A percentile compares a stretch with the other conserved stretches of the same genome.
Conservation (phyloP, 2,797 vertebrate species). For the Alectoris magna region DNA sequence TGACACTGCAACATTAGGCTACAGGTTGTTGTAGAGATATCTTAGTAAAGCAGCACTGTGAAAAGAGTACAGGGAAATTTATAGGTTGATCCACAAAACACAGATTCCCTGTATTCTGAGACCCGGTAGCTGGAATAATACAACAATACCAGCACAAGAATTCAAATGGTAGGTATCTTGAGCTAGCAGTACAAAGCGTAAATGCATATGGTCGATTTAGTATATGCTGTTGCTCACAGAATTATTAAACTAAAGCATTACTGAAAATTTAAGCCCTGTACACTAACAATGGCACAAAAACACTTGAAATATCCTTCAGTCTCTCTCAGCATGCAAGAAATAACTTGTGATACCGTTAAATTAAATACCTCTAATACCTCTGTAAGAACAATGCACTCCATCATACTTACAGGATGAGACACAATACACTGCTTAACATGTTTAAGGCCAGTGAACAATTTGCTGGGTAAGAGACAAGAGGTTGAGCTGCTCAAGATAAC, state of each 20-base stretch:
- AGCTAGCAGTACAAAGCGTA: neutral
- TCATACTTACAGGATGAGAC: constrained; percentile 91
- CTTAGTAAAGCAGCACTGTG: neutral
- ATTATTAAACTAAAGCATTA: neutral
- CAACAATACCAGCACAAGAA: neutral
- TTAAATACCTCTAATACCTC: neutral
- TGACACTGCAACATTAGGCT: neutral
- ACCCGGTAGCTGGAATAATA: neutral
- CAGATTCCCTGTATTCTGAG: neutral
- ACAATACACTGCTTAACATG: constrained; percentile 90
- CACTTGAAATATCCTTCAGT: neutral
- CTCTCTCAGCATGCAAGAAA: neutral
- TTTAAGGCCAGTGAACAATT: constrained; percentile 87
- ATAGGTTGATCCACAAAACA: neutral
- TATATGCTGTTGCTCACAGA: neutral
- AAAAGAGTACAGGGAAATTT: neutral
- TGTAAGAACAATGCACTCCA: neutral
- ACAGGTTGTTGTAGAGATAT: neutral
- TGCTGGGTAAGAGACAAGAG: constrained; percentile 92
- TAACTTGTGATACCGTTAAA: neutral
- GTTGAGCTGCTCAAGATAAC: constrained; percentile 94
- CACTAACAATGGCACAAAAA: neutral
- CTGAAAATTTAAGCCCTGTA: neutral
- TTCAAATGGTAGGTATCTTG: neutral
- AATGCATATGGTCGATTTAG: neutral